Conservation (phyloP, 2,888 invertebrate species). For the Carpatolechia fugitivella region DNA sequence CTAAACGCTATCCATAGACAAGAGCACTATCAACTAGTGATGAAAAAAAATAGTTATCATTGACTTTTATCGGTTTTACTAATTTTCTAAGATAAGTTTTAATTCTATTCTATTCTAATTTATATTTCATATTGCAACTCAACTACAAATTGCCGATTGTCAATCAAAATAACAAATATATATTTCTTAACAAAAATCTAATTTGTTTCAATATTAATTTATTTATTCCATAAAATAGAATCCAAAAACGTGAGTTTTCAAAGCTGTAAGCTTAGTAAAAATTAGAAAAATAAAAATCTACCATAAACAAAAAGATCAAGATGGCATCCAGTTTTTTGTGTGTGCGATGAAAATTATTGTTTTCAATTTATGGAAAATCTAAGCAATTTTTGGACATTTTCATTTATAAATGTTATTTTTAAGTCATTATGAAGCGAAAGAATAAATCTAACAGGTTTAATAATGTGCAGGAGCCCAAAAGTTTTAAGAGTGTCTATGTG, state of each 20-base stretch:
- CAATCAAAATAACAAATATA: too few species aligned
- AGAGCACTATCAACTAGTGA: too few species aligned
- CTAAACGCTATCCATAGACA: constrained; percentile 10
- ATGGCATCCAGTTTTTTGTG: constrained; percentile 79
- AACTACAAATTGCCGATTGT: too few species aligned
- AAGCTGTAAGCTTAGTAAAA: neutral
- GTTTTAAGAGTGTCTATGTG: constrained; percentile 64
- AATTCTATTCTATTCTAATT: too few species aligned
- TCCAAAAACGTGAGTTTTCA: neutral
- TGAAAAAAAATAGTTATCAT: too few species aligned
- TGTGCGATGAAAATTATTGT: constrained; percentile 74
- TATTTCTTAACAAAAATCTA: too few species aligned
- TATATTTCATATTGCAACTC: too few species aligned
- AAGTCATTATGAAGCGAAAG: constrained; percentile 34
- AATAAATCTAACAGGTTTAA: constrained; percentile 32
- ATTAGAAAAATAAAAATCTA: constrained; percentile 37
- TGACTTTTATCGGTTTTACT: too few species aligned
- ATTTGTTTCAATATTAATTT: too few species aligned
- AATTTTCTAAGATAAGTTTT: too few species aligned
- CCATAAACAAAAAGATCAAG: constrained; percentile 71
- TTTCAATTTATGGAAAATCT: constrained; percentile 52
- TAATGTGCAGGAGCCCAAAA: constrained; percentile 31
- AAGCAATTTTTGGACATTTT: constrained; percentile 33
- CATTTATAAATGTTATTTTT: constrained; percentile 28
- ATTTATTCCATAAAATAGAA: too few species aligned